Evolutionary conservation across 2,113 vertebrate genomes (phyloP), one percentile per base, ranked within the genome.

Genomic region (Thamnaconus septentrionalis): DNA sequence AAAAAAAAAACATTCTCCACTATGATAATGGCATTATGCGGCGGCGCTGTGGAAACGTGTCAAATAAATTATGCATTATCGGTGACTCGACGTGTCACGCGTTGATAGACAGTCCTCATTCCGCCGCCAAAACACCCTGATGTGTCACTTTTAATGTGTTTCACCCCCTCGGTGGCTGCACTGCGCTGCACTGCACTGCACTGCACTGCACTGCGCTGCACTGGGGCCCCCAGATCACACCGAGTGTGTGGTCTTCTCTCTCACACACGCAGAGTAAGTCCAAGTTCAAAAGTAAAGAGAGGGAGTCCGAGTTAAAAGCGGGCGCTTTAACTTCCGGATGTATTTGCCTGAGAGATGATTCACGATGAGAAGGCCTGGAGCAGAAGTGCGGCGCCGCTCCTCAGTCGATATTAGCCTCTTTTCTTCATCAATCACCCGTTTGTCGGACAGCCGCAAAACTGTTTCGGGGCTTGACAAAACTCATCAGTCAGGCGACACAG

Each of bases 61-160:
- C 85, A 87, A 87, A 90, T 91, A 87, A 89, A 92, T 91, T 85
- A 90, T 87, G 82, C 87, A 91, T 89, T 78, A 87, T 82, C 76
- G 72, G 66, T 75, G 60, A 78, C 64, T 61, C 66, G 79, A 87
- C 78, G 81, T 73, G 59, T 80, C 71, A 73, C 82, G 78, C 85
- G 89, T 75, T 86, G 84, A 85, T 78, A 53, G 88, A 84, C 83
- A 88, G 84, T 70, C 58, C 70, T 86, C 81, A 77, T 74, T 82
- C 78, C 58, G 12, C 57, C 31, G 63, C 12, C 43, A 76, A 52
- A 76, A 83, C 78, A 72, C 78, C 69, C 42, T 40, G 51, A 76
- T 50, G 53, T 81, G 80, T 82, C 81, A 70, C 69, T 75, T 76
- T 5, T 77, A 70, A 85, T 80, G 74, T 58, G 73, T 72, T 75